Base-by-base conservation (phyloP, 2,888 invertebrate species). In the Ormyrus labotus region DNA sequence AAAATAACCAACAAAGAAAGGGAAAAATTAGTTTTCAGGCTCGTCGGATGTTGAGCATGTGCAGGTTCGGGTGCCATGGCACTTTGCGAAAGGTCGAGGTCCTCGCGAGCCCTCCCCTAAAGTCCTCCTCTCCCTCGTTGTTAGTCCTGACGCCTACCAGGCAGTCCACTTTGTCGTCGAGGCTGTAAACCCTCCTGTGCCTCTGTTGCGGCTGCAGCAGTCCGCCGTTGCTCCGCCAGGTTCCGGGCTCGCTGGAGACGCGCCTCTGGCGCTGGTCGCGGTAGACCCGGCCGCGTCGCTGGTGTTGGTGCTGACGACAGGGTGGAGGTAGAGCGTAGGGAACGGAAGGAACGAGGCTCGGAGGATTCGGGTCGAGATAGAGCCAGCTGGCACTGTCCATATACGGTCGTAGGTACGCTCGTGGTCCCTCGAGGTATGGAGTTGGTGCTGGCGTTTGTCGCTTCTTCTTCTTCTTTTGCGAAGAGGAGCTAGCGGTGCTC, bases 41-140 rank as follows among this genome's bases (percentile, higher is more conserved):
- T 84, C 87, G 86, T 84, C 89, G 86, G 81, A 88, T 88, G 83
- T 91, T 91, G 85, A 91, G 89, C 90, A 91, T 90, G 85, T 91
- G 91, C 83, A 91, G 87, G 83, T 91, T 91, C 53, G 91, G 88
- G 87, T 91, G 91, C 91, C 91, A 91, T 87, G 91, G 91, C 88
- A 91, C 91, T 89, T 91, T 91, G 83, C 91, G 87, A 85, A 91
- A 91, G n/a, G 91, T 89, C 83, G 87, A 86, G 79, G 86, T 86
- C 67, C 82, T 85, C 78, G 82, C 79, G 61, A 86, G 61, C 55
- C 48, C 47, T 85, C 85, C 55, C 61, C 34, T 34, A n/a, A 45
- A 53, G 7, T 71, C 70, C 5, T 75, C 75, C 11, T 58, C 34
- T 4, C 68, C 60, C 48, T 70, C n/a, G 72, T 51, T 63, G 48